phyloP scores from a whole-genome alignment of 2,797 vertebrate species.

The Halcyon badia region DNA sequence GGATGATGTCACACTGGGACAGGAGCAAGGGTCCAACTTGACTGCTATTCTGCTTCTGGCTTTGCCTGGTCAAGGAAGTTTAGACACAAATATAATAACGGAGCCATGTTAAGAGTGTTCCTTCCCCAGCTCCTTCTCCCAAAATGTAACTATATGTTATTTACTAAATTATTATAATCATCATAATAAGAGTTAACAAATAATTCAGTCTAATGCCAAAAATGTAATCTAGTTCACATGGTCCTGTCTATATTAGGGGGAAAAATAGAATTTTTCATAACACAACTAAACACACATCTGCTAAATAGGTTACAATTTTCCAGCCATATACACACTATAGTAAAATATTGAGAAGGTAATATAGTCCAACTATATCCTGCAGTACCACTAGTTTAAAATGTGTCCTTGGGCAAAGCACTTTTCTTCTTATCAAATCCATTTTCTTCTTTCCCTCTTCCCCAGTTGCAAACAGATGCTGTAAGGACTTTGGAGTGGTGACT shows the following conservation, averaged over 20 bases:
- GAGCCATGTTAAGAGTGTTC: background rate
- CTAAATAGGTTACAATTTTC: background rate
- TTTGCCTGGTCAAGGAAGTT: background rate
- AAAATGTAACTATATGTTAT: background rate
- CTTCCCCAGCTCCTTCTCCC: background rate
- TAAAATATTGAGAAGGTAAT: background rate
- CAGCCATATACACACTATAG: background rate
- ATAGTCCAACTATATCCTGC: background rate
- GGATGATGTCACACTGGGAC: background rate
- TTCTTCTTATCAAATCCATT: background rate
- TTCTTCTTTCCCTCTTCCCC: background rate
- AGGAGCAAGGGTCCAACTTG: background rate
- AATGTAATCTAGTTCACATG: background rate
- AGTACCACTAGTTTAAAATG: background rate
- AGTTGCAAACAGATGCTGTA: slow-evolving; percentile 4
- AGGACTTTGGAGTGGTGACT: background rate
- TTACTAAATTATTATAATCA: background rate
- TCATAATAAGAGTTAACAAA: background rate
- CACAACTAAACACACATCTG: background rate
- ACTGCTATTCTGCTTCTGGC: background rate
- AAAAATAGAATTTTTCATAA: background rate
- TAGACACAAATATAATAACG: background rate
- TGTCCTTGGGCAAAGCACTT: background rate
- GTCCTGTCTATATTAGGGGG: background rate
- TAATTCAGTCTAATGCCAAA: background rate